Conservation (phyloP, 1,140 invertebrate genomes). For the Agrilus planipennis region DNA sequence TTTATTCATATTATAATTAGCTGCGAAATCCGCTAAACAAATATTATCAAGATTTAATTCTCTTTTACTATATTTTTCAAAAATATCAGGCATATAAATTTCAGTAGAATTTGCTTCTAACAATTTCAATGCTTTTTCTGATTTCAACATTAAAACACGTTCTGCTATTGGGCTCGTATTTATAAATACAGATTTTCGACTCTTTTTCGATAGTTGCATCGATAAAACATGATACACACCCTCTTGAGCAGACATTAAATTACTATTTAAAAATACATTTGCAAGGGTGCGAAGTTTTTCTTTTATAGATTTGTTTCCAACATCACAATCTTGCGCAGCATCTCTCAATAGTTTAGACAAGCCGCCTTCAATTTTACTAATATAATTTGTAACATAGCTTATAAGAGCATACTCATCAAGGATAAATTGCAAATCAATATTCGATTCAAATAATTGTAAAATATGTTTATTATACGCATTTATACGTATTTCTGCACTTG, state of each 20-base stretch:
- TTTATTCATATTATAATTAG: constrained; percentile 5
- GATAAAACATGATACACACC: constrained; percentile 20
- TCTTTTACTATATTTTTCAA: constrained; percentile 7
- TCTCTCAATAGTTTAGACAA: constrained; percentile 18
- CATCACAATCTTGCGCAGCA: constrained; percentile 11
- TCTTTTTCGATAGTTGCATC: constrained; percentile 16
- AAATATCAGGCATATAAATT: neutral
- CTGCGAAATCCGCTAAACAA: constrained; percentile 7
- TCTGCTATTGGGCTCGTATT: constrained; percentile 8
- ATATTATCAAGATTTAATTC: constrained; percentile 1
- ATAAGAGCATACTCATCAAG: constrained; percentile 17
- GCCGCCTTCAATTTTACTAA: constrained; percentile 18
- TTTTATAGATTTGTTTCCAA: constrained; percentile 8
- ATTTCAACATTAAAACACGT: constrained; percentile 11
- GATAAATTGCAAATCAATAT: constrained; percentile 25
- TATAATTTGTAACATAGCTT: constrained; percentile 22
- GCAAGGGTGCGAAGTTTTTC: constrained; percentile 20
- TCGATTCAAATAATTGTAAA: constrained; percentile 15
- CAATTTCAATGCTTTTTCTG: neutral
- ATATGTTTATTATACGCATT: constrained; percentile 21
- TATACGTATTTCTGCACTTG: constrained; percentile 8
- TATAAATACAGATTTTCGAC: constrained; percentile 11
- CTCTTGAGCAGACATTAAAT: constrained; percentile 26
- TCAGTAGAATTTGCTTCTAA: neutral
- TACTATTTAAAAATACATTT: constrained; percentile 23